A percentile compares a stretch with the other conserved stretches of the same genome.
Conservation (phyloP, 2,888 invertebrate species). For the Linnaemya vulpina region DNA sequence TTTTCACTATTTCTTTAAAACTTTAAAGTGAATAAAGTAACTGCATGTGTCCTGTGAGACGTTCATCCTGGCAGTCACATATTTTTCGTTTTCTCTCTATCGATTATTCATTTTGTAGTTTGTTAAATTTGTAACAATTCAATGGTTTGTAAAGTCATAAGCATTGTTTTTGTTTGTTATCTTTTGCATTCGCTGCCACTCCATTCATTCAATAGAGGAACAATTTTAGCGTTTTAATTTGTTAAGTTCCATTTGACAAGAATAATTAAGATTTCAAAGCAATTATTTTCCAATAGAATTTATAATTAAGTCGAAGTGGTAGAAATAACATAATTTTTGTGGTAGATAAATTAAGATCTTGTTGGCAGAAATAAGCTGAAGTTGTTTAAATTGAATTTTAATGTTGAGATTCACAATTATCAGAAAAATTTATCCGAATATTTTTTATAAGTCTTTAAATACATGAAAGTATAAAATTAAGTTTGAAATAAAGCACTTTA, state of each 20-base stretch:
- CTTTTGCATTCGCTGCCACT: neutral
- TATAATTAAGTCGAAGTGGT: too few species aligned
- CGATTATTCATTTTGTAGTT: conserved; percentile 37
- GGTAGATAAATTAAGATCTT: too few species aligned
- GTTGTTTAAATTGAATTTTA: neutral
- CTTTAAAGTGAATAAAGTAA: neutral
- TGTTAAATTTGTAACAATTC: conserved; percentile 57
- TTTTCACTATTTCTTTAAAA: neutral
- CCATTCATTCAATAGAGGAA: conserved; percentile 15
- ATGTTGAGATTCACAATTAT: too few species aligned
- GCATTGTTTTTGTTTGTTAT: too few species aligned
- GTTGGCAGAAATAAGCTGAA: neutral
- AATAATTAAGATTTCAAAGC: neutral
- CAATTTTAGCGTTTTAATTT: conserved; percentile 29
- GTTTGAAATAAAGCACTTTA: too few species aligned
- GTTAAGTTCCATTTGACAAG: neutral
- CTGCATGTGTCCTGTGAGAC: neutral
- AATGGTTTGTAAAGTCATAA: conserved; percentile 57
- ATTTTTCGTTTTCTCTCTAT: neutral
- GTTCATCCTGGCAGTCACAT: neutral
- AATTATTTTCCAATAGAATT: neutral
- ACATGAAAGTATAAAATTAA: too few species aligned
- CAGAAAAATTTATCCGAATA: too few species aligned
- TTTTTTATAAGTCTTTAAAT: too few species aligned
- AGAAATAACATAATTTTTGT: too few species aligned